A percentile compares a stretch with the other conserved stretches of the same genome.
Evolutionary conservation across 2,797 vertebrate species (phyloP).

Genomic region (Characodon lateralis): DNA sequence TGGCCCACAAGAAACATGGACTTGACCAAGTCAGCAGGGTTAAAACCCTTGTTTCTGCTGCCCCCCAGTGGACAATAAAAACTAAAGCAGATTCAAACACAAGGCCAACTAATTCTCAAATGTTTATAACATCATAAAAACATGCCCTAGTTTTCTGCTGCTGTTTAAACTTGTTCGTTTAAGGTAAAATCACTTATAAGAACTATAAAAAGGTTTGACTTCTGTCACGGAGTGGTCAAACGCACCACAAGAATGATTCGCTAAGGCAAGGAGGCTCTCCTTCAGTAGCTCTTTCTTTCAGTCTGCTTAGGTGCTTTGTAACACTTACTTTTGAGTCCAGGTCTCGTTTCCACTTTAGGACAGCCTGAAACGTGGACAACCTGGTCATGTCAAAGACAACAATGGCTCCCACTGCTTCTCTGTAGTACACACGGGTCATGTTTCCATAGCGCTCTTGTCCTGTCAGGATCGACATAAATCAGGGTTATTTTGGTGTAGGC

Average conservation of each 20-base stretch:
- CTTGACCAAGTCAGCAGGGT: not conserved
- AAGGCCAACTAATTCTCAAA: not conserved
- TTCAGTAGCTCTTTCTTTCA: not conserved
- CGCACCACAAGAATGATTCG: too few species aligned
- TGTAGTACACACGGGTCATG: constrained; percentile 87
- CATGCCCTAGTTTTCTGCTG: not conserved
- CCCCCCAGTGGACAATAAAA: not conserved
- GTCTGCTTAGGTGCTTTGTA: not conserved
- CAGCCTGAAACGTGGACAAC: constrained; percentile 82
- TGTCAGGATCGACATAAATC: constrained; percentile 28
- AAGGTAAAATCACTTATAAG: not conserved
- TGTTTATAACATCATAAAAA: not conserved
- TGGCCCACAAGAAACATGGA: not conserved
- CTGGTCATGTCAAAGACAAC: constrained; percentile 86
- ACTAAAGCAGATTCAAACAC: not conserved
- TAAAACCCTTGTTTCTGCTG: not conserved
- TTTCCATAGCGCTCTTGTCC: constrained; percentile 86
- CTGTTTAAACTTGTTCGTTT: not conserved
- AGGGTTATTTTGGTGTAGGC: not conserved
- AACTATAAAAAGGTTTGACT: not conserved
- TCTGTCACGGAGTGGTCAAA: too few species aligned
- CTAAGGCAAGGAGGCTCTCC: not conserved
- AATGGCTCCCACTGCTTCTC: constrained; percentile 83
- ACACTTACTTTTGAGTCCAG: constrained; percentile 80
- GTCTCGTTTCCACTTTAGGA: constrained; percentile 86